A percentile compares a stretch with the other conserved stretches of the same genome.
Evolutionary conservation across 2,113 vertebrate species (phyloP).

Genomic region (Bubo scandiacus): DNA sequence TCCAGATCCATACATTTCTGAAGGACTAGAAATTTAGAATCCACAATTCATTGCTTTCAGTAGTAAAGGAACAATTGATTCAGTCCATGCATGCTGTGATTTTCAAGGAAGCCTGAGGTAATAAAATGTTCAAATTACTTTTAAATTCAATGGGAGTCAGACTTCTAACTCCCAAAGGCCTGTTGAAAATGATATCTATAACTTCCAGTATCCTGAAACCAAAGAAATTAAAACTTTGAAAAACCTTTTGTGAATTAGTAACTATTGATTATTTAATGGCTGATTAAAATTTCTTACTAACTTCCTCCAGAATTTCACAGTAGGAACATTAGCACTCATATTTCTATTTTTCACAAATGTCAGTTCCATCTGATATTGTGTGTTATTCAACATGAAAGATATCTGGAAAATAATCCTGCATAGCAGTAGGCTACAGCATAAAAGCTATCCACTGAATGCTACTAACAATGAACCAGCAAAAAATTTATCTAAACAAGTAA

Average conservation of each 20-base stretch:
- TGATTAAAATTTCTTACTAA: constrained; percentile 20
- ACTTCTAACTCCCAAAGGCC: background rate
- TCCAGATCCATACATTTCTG: background rate
- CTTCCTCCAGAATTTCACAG: background rate
- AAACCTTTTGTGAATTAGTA: background rate
- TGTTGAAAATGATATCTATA: background rate
- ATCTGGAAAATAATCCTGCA: background rate
- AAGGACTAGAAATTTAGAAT: background rate
- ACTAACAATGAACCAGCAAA: background rate
- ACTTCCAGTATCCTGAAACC: background rate
- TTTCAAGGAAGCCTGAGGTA: background rate
- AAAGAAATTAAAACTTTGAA: constrained; percentile 19
- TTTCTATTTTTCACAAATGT: constrained; percentile 17
- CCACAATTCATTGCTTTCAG: background rate
- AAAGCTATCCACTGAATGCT: background rate
- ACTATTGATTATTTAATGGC: constrained; percentile 15
- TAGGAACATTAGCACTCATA: background rate
- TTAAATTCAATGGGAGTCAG: background rate
- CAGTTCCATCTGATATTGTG: background rate
- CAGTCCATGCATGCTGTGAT: background rate
- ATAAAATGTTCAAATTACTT: background rate
- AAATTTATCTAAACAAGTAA: background rate
- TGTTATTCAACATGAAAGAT: background rate
- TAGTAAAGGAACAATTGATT: background rate
- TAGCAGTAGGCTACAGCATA: background rate